These are phyloP conservation scores for Octodonta nipae DNA, from an alignment of 2,888 invertebrate genomes.

Conservation along the genomic window DNA sequence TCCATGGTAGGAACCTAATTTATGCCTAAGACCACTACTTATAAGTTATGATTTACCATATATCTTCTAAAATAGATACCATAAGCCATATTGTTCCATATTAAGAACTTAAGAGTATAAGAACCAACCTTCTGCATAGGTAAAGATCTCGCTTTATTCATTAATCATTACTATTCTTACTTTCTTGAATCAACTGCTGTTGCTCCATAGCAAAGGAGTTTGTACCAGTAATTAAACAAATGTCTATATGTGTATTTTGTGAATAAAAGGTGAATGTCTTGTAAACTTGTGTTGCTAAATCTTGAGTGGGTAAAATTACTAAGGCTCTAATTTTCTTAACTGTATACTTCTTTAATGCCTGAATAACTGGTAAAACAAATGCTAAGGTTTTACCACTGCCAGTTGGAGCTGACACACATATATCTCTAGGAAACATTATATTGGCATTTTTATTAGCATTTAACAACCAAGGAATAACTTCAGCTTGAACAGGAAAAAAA, in stretches of 20 bases:
- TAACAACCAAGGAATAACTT: constrained; percentile 65
- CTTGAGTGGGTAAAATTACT: constrained; percentile 84
- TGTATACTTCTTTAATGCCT: constrained; percentile 38
- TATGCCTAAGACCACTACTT: too few species aligned
- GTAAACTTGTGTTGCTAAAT: constrained; percentile 78
- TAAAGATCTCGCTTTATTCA: too few species aligned
- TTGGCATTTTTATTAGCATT: constrained; percentile 45
- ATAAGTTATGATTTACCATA: too few species aligned
- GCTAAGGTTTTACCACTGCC: constrained; percentile 95
- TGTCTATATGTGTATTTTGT: constrained; percentile 52
- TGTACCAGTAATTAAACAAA: constrained; percentile 57
- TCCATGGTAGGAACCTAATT: too few species aligned
- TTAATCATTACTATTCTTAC: too few species aligned
- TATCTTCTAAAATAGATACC: too few species aligned
- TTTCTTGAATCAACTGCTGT: constrained; percentile 43
- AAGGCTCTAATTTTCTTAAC: constrained; percentile 58
- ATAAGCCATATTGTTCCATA: too few species aligned
- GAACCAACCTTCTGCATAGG: too few species aligned
- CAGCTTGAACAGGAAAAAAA: constrained; percentile 76
- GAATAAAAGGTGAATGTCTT: constrained; percentile 66
- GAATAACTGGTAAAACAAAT: constrained; percentile 82
- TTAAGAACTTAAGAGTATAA: too few species aligned
- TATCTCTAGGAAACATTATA: constrained; percentile 65
- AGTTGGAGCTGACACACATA: constrained; percentile 94
- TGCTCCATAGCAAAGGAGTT: constrained; percentile 56